phyloP scores from a whole-genome alignment of 2,797 vertebrate species.

The Sorex maritimensis region DNA sequence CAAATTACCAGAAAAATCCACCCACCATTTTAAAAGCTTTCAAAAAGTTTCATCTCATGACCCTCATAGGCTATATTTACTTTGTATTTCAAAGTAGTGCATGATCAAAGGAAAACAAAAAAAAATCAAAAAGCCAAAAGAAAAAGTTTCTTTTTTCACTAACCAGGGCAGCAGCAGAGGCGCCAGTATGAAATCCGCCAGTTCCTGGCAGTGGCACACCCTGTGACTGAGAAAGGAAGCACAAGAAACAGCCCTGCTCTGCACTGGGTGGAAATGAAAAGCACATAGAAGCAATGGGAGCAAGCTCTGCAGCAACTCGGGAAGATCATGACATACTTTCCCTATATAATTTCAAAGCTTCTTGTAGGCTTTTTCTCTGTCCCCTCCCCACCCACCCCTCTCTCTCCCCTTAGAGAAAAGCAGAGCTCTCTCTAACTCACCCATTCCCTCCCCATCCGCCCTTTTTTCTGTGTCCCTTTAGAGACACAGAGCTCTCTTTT shows the following conservation, averaged over 20 bases:
- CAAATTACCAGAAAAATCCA: neutral
- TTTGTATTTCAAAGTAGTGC: no score
- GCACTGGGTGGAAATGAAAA: neutral
- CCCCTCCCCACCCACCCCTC: no score
- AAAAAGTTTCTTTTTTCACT: constrained; percentile 23
- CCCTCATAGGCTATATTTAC: no score
- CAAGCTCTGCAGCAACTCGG: neutral
- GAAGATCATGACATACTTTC: neutral
- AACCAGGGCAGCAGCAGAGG: neutral
- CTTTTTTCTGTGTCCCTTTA: neutral
- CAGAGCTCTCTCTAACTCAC: no score
- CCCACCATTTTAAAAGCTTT: no score
- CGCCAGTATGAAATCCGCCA: neutral
- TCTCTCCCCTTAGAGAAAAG: neutral
- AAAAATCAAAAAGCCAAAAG: neutral
- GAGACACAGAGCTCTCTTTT: neutral
- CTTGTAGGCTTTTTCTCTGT: neutral
- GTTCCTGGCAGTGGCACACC: neutral
- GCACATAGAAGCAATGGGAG: neutral
- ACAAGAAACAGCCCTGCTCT: neutral
- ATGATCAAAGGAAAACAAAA: neutral
- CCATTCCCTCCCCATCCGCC: no score
- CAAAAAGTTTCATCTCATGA: no score
- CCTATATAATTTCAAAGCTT: neutral
- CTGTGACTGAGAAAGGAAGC: neutral